Conservation (phyloP, 2,113 vertebrate genomes). For the Theristicus caerulescens region DNA sequence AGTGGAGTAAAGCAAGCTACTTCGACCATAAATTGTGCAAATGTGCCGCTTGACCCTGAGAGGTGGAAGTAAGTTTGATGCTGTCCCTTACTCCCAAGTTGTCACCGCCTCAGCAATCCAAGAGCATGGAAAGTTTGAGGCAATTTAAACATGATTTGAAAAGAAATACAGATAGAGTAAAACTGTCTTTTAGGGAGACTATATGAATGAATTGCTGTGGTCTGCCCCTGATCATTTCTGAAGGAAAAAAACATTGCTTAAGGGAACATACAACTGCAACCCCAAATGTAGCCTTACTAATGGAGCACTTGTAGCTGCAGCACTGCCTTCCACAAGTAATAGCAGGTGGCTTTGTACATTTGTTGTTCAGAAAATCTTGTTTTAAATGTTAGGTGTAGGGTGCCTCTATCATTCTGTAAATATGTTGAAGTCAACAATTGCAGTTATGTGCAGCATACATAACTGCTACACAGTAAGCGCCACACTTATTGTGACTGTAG, state of each 20-base stretch:
- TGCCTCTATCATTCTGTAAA: neutral
- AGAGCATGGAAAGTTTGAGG: neutral
- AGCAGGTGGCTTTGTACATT: neutral
- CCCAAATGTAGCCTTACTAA: neutral
- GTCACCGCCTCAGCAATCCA: neutral
- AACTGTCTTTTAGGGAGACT: neutral
- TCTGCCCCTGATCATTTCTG: neutral
- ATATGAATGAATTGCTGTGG: neutral
- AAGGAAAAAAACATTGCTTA: neutral
- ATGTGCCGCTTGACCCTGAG: neutral
- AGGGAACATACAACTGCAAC: neutral
- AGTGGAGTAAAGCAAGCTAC: neutral
- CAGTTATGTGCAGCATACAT: neutral
- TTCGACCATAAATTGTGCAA: neutral
- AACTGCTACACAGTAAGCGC: neutral
- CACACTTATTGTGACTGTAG: neutral
- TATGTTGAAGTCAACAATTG: neutral
- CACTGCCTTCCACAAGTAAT: neutral
- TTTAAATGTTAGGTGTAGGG: neutral
- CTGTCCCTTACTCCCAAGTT: neutral
- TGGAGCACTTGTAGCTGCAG: neutral
- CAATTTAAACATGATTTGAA: neutral
- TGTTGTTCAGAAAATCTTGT: neutral
- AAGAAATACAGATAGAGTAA: neutral
- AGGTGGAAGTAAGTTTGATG: neutral